Percentiles rank a stretch among this genome's conserved stretches.
Conservation (phyloP, 2,113 vertebrate genomes). For the Coregonus clupeaformis region DNA sequence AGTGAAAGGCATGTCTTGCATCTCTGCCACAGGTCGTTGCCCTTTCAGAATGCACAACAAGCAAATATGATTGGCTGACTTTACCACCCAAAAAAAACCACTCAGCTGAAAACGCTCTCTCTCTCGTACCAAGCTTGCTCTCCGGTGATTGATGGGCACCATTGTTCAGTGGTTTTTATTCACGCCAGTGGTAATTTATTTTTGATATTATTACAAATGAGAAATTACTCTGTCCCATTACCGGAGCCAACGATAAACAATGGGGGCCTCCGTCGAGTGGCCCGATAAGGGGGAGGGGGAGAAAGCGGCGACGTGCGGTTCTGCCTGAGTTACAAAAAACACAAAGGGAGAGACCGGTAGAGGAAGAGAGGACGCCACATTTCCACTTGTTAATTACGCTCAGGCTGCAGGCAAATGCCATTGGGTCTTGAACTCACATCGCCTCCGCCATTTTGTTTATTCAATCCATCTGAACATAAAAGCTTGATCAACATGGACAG, state of each 20-base stretch:
- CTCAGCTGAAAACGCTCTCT: constrained; percentile 28
- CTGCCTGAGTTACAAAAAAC: constrained; percentile 15
- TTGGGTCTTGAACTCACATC: background rate
- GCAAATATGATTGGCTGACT: constrained; percentile 39
- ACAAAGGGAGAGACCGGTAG: background rate
- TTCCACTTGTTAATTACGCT: background rate
- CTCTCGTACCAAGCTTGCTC: constrained; percentile 28
- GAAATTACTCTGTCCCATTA: constrained; percentile 72
- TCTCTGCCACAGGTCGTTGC: constrained; percentile 36
- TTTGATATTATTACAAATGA: constrained; percentile 78
- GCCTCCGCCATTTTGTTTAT: no score
- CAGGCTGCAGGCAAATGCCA: background rate
- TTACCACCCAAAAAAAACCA: background rate
- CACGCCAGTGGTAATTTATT: constrained; percentile 70
- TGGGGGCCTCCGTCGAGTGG: constrained; percentile 38
- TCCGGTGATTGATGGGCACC: constrained; percentile 68
- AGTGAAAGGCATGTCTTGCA: constrained; percentile 5
- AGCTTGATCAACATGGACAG: no score
- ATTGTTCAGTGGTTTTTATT: constrained; percentile 75
- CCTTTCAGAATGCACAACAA: constrained; percentile 45
- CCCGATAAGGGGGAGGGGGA: constrained; percentile 14
- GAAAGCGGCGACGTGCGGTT: constrained; percentile 28
- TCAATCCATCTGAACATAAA: background rate
- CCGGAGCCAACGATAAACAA: constrained; percentile 66
- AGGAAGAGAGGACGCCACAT: background rate